Evolutionary conservation across 2,888 invertebrate genomes (phyloP), one percentile per base, ranked within the genome.

Genomic region (Caenorhabditis macrosperma): DNA sequence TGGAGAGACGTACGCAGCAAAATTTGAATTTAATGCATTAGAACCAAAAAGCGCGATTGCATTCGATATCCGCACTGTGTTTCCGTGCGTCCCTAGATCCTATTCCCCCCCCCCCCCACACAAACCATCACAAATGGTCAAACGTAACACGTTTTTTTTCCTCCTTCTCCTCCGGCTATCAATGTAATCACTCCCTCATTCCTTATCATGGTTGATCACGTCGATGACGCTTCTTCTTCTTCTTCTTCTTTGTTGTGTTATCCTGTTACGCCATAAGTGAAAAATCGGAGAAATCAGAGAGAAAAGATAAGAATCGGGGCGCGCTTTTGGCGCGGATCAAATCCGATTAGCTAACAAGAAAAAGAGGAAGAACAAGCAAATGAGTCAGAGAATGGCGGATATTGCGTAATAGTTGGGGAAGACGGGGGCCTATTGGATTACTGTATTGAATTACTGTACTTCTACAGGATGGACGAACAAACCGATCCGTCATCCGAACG

Each of bases 401-500:
- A 38, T 38, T 38, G 38, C 38, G 38, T 38, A 38, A 38, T 12
- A 38, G n/a, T n/a, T n/a, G n/a, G n/a, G n/a, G n/a, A n/a, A n/a
- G n/a, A n/a, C n/a, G n/a, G n/a, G n/a, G n/a, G n/a, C n/a, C n/a
- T n/a, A n/a, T n/a, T n/a, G n/a, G n/a, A n/a, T n/a, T n/a, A n/a
- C n/a, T n/a, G n/a, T n/a, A n/a, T 33, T 33, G 33, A 38, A 3
- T 15, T 38, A 38, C 38, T 12, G 38, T 38, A 38, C n/a, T 17
- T 57, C 75, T 79, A 4, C 38, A 80, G 80, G 28, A 17, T 80
- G 80, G 80, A 55, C 75, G 5, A 28, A 33, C 57, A 85, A 86
- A 33, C 60, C 83, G 10, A 80, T 90, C 7, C 83, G 90, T 20
- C 87, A 88, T 60, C 78, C 88, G 2, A 74, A 72, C 7, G 89